Evolutionary conservation across 92 coral and sea anemone species (phyloP).

Genomic region (Siderastrea siderea): DNA sequence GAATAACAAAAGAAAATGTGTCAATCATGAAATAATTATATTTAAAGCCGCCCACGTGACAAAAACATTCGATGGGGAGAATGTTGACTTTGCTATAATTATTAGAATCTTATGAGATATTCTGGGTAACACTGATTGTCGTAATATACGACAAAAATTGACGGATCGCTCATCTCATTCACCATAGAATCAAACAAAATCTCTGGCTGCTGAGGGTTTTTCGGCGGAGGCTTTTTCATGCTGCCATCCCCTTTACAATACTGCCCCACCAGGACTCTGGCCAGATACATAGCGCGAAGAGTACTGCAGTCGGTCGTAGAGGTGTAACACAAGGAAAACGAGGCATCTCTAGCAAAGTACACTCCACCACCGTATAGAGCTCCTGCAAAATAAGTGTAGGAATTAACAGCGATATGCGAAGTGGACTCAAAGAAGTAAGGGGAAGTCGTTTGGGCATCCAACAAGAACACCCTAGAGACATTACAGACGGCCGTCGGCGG

Average conservation of each 20-base stretch:
- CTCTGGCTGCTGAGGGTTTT: not conserved
- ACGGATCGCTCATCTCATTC: not conserved
- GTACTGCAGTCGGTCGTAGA: too few species aligned
- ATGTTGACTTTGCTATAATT: too few species aligned
- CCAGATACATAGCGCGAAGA: not conserved
- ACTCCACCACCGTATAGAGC: not conserved
- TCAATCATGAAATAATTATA: too few species aligned
- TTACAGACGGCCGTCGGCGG: too few species aligned
- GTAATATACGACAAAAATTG: not conserved
- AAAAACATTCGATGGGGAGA: too few species aligned
- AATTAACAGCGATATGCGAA: too few species aligned
- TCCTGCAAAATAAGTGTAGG: not conserved
- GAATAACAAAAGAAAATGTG: too few species aligned
- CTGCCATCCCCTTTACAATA: not conserved
- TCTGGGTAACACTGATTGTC: not conserved
- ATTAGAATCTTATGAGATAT: not conserved
- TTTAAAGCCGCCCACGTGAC: too few species aligned
- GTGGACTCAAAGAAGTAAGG: too few species aligned
- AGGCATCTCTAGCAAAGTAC: not conserved
- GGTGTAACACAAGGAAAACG: not conserved
- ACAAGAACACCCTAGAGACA: too few species aligned
- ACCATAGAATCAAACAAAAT: not conserved
- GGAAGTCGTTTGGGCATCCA: too few species aligned
- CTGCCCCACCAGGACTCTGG: not conserved
- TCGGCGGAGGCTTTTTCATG: not conserved